Conservation (phyloP, 1,140 invertebrate genomes). For the Brachionus plicatilis region DNA sequence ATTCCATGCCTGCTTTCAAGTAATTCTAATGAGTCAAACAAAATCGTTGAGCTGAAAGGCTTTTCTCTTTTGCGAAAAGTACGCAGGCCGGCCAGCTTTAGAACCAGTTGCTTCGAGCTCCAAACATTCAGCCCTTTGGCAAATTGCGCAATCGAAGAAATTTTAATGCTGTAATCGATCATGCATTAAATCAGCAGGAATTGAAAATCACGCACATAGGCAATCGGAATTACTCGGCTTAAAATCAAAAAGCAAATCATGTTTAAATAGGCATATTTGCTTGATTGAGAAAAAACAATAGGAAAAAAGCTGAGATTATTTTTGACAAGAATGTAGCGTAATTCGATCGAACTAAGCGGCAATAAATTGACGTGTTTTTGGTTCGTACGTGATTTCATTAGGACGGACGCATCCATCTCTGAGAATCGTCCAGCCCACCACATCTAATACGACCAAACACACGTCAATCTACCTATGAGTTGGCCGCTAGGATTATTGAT, state of each 20-base stretch:
- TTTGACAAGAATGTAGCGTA: background rate
- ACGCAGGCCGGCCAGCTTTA: background rate
- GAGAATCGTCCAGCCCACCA: background rate
- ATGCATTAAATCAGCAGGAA: slow-evolving; percentile 23
- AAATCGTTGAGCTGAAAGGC: background rate
- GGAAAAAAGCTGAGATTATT: background rate
- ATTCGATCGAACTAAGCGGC: background rate
- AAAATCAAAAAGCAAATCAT: background rate
- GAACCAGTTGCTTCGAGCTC: background rate
- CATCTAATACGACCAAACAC: background rate
- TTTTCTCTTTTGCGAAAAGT: background rate
- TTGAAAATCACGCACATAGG: background rate
- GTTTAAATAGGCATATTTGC: background rate
- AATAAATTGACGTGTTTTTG: slow-evolving; percentile 29
- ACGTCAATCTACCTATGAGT: background rate
- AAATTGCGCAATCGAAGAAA: background rate
- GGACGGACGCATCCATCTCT: background rate
- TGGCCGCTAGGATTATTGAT: background rate
- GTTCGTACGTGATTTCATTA: background rate
- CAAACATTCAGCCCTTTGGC: background rate
- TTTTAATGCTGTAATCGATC: background rate
- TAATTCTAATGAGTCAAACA: background rate
- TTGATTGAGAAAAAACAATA: background rate
- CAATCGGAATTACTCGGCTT: background rate
- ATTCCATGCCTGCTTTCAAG: background rate